These are phyloP conservation scores for Opisthograptis luteolata DNA, from an alignment of 2,888 invertebrate genomes.

Conservation along the genomic window DNA sequence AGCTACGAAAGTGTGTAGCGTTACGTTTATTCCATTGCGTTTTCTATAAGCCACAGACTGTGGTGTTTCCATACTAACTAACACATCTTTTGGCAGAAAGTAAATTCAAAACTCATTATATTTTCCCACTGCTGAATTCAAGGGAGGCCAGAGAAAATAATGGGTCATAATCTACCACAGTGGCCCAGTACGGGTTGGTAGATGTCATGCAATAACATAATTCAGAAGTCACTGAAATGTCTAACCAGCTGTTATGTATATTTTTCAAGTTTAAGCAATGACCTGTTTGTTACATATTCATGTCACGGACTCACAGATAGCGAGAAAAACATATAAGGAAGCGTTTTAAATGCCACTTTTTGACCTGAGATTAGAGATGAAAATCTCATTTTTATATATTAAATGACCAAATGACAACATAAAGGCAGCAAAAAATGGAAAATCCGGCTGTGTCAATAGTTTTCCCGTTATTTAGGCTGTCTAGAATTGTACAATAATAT, in stretches of 20 bases:
- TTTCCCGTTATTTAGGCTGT: constrained; percentile 17
- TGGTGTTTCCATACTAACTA: not conserved
- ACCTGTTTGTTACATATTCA: constrained; percentile 8
- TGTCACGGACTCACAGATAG: not conserved
- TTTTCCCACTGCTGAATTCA: no score
- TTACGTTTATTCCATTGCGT: constrained; percentile 40
- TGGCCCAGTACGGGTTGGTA: no score
- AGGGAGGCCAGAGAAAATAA: no score
- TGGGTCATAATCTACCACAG: no score
- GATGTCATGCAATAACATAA: no score
- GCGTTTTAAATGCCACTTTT: constrained; percentile 1
- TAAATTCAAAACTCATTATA: no score
- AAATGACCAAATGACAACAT: constrained; percentile 2
- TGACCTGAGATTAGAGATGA: constrained; percentile 4
- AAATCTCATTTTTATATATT: no score
- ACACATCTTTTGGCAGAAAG: not conserved
- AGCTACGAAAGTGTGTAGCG: constrained; percentile 51
- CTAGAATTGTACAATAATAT: constrained; percentile 17
- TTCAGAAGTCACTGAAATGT: not conserved
- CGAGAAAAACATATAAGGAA: constrained; percentile 14
- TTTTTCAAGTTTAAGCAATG: constrained; percentile 3
- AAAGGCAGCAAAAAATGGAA: constrained; percentile 13
- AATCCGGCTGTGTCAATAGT: constrained; percentile 22
- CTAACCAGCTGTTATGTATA: not conserved
- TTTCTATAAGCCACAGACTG: constrained; percentile 39